Conservation (phyloP, 2,113 vertebrate genomes). For the Leucoraja erinaceus region DNA sequence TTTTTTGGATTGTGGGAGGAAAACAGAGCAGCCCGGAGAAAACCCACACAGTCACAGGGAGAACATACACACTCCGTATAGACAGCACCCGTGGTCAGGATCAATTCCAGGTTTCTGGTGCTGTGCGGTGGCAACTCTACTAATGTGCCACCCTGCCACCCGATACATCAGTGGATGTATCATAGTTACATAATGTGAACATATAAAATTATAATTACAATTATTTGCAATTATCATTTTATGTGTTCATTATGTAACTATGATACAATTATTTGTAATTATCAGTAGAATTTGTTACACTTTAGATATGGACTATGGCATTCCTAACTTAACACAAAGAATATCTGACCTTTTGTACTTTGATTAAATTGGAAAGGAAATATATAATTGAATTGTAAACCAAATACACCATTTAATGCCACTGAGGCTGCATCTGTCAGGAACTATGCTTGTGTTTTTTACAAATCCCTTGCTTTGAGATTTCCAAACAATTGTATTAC, state of each 20-base stretch:
- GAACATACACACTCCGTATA: too few relatives aligned
- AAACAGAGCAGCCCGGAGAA: too few relatives aligned
- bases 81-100: too few relatives aligned
- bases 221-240: too few relatives aligned
- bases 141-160: too few relatives aligned
- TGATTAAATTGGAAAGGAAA: not conserved
- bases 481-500: not conserved
- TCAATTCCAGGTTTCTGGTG: too few relatives aligned
- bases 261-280: too few relatives aligned
- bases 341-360: not conserved
- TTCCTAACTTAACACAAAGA: not conserved
- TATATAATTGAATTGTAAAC: not conserved
- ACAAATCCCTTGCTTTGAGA: not conserved
- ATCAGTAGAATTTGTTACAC: too few relatives aligned
- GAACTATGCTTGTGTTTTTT: not conserved
- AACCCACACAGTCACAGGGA: too few relatives aligned
- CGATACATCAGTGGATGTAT: not conserved
- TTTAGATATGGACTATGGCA: not conserved
- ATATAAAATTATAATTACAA: not conserved
- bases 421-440: not conserved
- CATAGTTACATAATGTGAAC: not conserved
- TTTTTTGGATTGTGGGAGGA: too few relatives aligned
- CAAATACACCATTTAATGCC: not conserved
- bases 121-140: too few relatives aligned
- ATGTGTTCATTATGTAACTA: too few relatives aligned